Evolutionary conservation across 2,888 invertebrate genomes (phyloP).

Genomic region (Lingula anatina): DNA sequence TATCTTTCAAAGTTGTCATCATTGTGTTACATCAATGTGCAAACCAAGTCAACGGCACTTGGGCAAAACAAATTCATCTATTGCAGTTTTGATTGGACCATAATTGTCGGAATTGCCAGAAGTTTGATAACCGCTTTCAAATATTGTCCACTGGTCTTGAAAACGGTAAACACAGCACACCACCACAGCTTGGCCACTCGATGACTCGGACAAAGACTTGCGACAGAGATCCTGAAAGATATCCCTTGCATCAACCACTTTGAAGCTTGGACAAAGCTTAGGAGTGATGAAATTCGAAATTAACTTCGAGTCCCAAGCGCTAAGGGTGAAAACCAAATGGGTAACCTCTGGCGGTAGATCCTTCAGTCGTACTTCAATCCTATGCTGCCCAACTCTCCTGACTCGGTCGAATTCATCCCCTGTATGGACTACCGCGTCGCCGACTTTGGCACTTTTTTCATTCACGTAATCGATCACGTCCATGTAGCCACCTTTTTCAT

Average conservation of each 20-base stretch:
- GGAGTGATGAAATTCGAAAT: background rate
- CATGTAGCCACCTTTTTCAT: background rate
- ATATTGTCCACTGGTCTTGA: background rate
- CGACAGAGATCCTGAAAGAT: background rate
- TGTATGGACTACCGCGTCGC: background rate
- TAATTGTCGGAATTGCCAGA: background rate
- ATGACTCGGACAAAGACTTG: background rate
- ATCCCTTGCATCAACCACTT: background rate
- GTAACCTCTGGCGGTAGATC: background rate
- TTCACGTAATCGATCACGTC: background rate
- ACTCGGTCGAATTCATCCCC: background rate
- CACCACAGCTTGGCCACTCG: background rate
- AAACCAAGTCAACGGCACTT: too few relatives aligned
- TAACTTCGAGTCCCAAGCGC: background rate
- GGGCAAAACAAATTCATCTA: background rate
- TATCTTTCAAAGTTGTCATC: too few relatives aligned
- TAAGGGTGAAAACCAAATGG: background rate
- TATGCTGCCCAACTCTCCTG: background rate
- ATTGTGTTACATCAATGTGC: too few relatives aligned
- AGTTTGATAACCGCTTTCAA: background rate
- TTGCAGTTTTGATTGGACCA: background rate
- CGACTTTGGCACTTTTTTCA: background rate
- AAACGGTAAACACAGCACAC: background rate
- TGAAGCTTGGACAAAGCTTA: too few relatives aligned
- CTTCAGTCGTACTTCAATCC: background rate